Conservation (phyloP, 2,113 vertebrate genomes). For the Zosterops japonicus region DNA sequence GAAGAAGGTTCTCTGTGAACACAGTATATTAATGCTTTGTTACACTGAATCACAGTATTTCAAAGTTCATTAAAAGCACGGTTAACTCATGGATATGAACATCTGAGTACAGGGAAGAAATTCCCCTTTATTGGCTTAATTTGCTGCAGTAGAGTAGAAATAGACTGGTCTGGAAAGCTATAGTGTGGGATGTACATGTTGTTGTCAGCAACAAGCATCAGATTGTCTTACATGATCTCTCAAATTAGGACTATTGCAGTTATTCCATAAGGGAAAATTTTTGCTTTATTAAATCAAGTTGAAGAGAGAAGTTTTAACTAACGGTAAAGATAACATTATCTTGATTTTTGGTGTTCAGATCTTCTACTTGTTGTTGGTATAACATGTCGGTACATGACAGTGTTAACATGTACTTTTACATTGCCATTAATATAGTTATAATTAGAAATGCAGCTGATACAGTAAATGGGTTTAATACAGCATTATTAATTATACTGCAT, state of each 20-base stretch:
- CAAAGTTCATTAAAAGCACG: not conserved
- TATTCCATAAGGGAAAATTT: not conserved
- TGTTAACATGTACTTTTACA: constrained; percentile 1
- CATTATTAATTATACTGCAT: constrained; percentile 65
- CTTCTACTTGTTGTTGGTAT: not conserved
- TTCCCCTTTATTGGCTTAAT: not conserved
- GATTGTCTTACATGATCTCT: not conserved
- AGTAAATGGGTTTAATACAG: constrained; percentile 58
- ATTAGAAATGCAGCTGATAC: constrained; percentile 65
- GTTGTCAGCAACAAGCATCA: not conserved
- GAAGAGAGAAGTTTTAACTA: constrained; percentile 31
- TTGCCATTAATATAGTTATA: constrained; percentile 63
- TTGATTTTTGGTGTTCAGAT: not conserved
- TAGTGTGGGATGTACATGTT: not conserved
- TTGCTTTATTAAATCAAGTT: constrained; percentile 33
- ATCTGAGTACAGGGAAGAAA: not conserved
- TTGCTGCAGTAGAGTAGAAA: not conserved
- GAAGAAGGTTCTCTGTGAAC: constrained; percentile 9
- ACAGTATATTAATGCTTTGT: not conserved
- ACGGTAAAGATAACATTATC: not conserved
- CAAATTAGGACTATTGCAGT: not conserved
- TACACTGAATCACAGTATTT: not conserved
- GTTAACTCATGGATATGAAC: not conserved
- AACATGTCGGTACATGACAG: not conserved
- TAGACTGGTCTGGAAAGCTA: not conserved